Base-by-base conservation (phyloP, 1,140 invertebrate genomes). In the Drosophila truncata region DNA sequence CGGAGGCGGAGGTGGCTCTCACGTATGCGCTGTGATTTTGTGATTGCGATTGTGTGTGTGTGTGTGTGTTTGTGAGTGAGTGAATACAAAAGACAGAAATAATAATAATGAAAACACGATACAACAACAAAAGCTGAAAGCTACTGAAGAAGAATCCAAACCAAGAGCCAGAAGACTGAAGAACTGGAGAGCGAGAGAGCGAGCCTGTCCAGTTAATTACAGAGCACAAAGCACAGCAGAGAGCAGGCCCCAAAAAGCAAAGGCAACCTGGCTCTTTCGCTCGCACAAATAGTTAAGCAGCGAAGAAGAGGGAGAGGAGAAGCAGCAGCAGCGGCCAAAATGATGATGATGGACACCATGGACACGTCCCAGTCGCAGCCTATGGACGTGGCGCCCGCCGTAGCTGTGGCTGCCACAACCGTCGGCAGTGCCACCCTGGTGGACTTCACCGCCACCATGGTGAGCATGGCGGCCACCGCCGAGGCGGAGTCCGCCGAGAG, bases 271-370 rank as follows among this genome's bases (percentile, higher is more conserved):
- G 78, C 63, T 84, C 69, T 69, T 41, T 46, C 20, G 37, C 33
- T 49, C 42, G 58, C 41, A 55, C 39, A 69, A 58, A 49, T 46
- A 49, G 23, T 61, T 46, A 63, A 70, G 37, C 41, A 55, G 14
- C 59, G 49, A 64, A 58, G 62, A 67, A 52, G 67, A 20, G 44
- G 46, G 49, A 54, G 49, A 44, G 64, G 46, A 44, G 46, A 44
- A n/a, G 20, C 31, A 23, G 33, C 50, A n/a, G 18, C 31, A 23
- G 50, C 47, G 27, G 62, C 37, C 31, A 74, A 81, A 74, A 92
- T 92, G 91, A 92, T 92, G 91, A 92, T 92, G 91, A 92, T 92
- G 91, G 91, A 92, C 82, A 91, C 91, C 71, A 77, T 90, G 78
- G 85, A 90, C 50, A 76, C 85, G 42, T 78, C 73, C 49, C 57